Base-by-base conservation (phyloP, 2,888 invertebrate species). In the Oscheius sp. region DNA sequence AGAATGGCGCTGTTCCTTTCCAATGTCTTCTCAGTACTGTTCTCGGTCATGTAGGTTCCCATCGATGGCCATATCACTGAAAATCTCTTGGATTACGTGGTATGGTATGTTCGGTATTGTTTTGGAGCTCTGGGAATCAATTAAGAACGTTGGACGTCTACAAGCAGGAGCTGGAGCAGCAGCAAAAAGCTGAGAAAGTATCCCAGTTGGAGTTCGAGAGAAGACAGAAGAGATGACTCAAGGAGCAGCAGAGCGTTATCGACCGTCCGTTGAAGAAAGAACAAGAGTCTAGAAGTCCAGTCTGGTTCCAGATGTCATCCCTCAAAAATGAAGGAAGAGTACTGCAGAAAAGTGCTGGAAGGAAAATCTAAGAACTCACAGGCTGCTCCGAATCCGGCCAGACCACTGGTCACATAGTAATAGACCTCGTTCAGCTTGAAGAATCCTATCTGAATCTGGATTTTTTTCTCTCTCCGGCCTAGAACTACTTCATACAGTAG, bases 361-460 rank as follows among this genome's bases (percentile, higher is more conserved):
- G 21, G 21, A 55, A 37, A n/a, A 21, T 21, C 21, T 21, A 21
- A 21, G 21, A 4, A 72, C 76, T 7, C 48, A 74, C 76, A 91
- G 90, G 85, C 76, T 82, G 89, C 82, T 37, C 84, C 84, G 37
- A 85, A 63, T n/a, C 86, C 86, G 1, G 84, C 48, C 35, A 85
- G 42, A 1, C 75, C 81, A 29, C 80, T 82, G 2, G 84, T 82
- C 4, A 70, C 33, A 70, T 76, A 85, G 51, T 86, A 66, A 58
- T 78, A 86, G 21, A 42, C 21, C 35, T 74, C 74, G 53, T 86
- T 85, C 35, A 86, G 59, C 60, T 76, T 70, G 57, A 86, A 73
- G 72, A 85, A 85, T 9, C 84, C 84, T 48, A 53, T 42, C 75
- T 71, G 57, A 58, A 70, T 33, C 13, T 47, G 1, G 47, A 21